Percentiles rank a stretch among this genome's conserved stretches.
Conservation (phyloP, 92 coral and sea anemone species). For the Galaxea fascicularis region DNA sequence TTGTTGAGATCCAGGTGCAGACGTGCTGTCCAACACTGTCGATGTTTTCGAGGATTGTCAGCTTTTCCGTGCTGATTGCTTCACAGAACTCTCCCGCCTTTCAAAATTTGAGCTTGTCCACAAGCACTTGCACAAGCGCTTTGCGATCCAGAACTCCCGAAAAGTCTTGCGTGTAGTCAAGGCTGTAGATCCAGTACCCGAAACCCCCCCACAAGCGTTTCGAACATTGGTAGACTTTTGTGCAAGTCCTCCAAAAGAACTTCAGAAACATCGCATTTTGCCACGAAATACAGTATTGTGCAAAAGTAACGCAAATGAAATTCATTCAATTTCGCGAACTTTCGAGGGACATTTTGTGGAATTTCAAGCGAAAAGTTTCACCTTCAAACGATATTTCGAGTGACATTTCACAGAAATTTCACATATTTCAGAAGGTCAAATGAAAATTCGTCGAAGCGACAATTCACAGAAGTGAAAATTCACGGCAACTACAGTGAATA, state of each 20-base stretch:
- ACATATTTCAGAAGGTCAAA: too few relatives aligned
- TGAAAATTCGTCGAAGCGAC: too few relatives aligned
- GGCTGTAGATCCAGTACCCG: slow-evolving; percentile 10
- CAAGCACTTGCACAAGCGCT: too few relatives aligned
- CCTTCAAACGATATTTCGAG: too few relatives aligned
- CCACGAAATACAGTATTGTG: too few relatives aligned
- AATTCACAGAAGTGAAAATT: too few relatives aligned
- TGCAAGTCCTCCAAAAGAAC: slow-evolving; percentile 20
- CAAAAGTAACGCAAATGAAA: too few relatives aligned
- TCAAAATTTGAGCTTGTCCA: background rate
- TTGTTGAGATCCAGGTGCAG: slow-evolving; percentile 28
- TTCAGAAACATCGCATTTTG: slow-evolving; percentile 22
- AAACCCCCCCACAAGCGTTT: slow-evolving; percentile 1
- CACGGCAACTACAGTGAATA: too few relatives aligned
- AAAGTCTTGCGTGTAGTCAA: slow-evolving; percentile 52
- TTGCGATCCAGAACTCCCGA: slow-evolving; percentile 33
- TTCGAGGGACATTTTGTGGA: too few relatives aligned
- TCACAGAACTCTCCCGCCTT: slow-evolving; percentile 1
- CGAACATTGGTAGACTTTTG: slow-evolving; percentile 26
- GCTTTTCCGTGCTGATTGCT: background rate
- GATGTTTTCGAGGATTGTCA: slow-evolving; percentile 16
- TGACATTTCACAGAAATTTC: too few relatives aligned
- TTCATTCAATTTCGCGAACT: too few relatives aligned
- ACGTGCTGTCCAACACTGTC: slow-evolving; percentile 51
- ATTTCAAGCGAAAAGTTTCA: too few relatives aligned